Evolutionary conservation across 2,113 vertebrate species (phyloP).

Genomic region (Neopipo cinnamomea): DNA sequence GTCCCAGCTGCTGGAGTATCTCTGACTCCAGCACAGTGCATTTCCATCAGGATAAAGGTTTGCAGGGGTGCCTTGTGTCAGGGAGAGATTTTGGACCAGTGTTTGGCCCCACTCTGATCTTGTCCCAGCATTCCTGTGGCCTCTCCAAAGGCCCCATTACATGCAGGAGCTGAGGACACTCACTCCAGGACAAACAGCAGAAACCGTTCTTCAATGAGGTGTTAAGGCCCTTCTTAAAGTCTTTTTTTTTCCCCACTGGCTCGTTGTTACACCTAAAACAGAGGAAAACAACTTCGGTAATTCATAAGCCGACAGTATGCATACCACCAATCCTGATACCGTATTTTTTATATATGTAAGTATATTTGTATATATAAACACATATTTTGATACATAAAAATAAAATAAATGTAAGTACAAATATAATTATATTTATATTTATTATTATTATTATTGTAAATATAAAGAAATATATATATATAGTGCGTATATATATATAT

Average conservation of each 20-base stretch:
- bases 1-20: background rate
- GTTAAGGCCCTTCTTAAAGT: background rate
- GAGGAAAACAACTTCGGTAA: background rate
- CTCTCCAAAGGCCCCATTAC: background rate
- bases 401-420: background rate
- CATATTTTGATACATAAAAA: background rate
- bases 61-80: background rate
- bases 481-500: rapidly evolving
- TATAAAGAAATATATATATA: background rate
- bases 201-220: background rate
- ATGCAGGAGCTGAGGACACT: background rate
- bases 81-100: background rate
- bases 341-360: background rate
- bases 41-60: background rate
- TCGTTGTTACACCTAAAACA: background rate
- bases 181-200: background rate
- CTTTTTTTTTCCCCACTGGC: background rate
- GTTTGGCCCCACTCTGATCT: rapidly evolving
- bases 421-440: background rate
- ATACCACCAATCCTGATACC: background rate
- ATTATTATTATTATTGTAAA: background rate
- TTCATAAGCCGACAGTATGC: background rate
- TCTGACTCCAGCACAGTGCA: background rate
- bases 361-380: background rate
- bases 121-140: background rate